Evolutionary conservation across 1,140 invertebrate genomes (phyloP).

Genomic region (Cyrtorhinus lividipennis): DNA sequence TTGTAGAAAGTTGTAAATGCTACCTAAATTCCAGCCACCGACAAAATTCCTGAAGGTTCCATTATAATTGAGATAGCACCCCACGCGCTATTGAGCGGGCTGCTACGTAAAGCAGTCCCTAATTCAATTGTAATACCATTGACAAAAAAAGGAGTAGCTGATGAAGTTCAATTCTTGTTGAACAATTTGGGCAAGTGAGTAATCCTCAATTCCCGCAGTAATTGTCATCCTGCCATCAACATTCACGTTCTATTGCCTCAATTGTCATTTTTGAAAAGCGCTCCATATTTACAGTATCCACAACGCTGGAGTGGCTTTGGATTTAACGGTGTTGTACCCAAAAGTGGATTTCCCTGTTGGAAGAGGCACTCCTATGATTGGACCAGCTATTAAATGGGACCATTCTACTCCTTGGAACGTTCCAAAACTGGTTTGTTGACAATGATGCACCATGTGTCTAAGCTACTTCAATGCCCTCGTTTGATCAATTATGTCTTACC

Average conservation of each 20-base stretch:
- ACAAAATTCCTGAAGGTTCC: conserved; percentile 19
- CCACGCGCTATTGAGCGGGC: conserved; percentile 59
- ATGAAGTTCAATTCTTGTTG: conserved; percentile 57
- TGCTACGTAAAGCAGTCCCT: conserved; percentile 39
- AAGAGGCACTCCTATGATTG: conserved; percentile 75
- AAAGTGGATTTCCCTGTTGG: conserved; percentile 68
- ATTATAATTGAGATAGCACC: conserved; percentile 57
- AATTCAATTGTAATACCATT: conserved; percentile 40
- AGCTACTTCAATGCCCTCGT: too few relatives aligned
- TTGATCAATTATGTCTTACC: too few relatives aligned
- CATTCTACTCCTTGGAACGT: conserved; percentile 67
- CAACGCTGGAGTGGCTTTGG: conserved; percentile 59
- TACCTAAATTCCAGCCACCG: too few relatives aligned
- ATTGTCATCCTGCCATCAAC: too few relatives aligned
- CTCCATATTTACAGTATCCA: conserved; percentile 39
- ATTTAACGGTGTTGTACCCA: conserved; percentile 56
- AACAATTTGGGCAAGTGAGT: conserved; percentile 58
- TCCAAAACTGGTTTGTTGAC: conserved; percentile 33
- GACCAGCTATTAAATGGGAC: conserved; percentile 77
- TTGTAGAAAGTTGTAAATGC: too few relatives aligned
- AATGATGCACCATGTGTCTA: too few relatives aligned
- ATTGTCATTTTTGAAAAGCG: too few relatives aligned
- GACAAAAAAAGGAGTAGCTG: conserved; percentile 46
- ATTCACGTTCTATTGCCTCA: too few relatives aligned
- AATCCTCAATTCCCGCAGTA: too few relatives aligned